Conservation (phyloP, 1,140 invertebrate genomes). For the Saccostrea cuccullata region DNA sequence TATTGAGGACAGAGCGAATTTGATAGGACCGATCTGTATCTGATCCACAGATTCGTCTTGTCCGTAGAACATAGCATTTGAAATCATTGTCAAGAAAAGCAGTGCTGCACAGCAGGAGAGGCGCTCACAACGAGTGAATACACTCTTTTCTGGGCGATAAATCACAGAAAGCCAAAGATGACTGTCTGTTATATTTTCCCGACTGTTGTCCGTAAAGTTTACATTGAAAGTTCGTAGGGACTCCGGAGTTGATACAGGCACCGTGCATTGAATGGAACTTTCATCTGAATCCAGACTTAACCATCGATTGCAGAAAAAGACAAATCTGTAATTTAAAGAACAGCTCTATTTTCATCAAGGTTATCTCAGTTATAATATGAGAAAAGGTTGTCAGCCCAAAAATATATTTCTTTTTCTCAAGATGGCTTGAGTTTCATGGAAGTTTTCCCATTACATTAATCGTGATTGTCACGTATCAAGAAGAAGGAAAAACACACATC, state of each 20-base stretch:
- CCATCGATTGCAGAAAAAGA: constrained; percentile 75
- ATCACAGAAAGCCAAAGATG: constrained; percentile 80
- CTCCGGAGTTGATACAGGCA: constrained; percentile 73
- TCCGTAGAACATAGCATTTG: constrained; percentile 81
- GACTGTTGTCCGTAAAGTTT: constrained; percentile 75
- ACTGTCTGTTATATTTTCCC: constrained; percentile 77
- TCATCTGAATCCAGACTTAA: constrained; percentile 78
- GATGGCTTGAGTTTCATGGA: no score
- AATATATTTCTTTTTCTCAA: no score
- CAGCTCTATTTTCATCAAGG: background rate
- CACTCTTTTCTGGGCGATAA: constrained; percentile 76
- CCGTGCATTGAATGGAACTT: constrained; percentile 77
- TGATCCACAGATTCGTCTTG: constrained; percentile 39
- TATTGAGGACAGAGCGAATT: constrained; percentile 54
- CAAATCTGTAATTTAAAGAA: constrained; percentile 50
- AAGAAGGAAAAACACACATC: constrained; percentile 51
- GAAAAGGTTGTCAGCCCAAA: no score
- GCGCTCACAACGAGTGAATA: constrained; percentile 79
- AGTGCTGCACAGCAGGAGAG: constrained; percentile 78
- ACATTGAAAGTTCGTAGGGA: constrained; percentile 75
- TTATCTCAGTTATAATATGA: no score
- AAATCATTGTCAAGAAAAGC: constrained; percentile 79
- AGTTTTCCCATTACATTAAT: no score
- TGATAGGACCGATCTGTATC: constrained; percentile 54
- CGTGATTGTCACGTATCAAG: no score